phyloP scores from a whole-genome alignment of 2,797 vertebrate genomes.

The Meriones psammophilus region DNA sequence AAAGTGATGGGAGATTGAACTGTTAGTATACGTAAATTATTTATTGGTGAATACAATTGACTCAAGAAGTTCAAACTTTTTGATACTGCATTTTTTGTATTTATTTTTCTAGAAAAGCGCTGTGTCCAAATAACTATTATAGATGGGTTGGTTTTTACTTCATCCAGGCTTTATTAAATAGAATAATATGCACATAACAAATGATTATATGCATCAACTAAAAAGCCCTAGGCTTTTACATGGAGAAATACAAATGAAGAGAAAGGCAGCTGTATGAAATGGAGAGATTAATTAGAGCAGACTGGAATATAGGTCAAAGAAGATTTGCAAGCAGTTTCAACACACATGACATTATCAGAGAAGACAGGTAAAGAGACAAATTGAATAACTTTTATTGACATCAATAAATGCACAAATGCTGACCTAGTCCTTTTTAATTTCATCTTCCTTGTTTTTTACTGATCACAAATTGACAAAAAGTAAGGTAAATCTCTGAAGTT shows the following conservation, averaged over 20 bases:
- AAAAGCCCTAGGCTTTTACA: background rate
- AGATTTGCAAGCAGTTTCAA: background rate
- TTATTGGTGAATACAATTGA: background rate
- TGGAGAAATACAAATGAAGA: background rate
- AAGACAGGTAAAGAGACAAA: background rate
- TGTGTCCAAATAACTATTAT: background rate
- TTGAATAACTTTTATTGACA: background rate
- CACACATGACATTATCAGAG: background rate
- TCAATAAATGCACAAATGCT: background rate
- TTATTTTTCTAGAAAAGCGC: background rate
- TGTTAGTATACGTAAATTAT: background rate
- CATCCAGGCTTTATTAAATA: background rate
- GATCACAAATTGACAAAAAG: background rate
- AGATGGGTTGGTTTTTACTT: background rate
- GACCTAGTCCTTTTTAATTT: background rate
- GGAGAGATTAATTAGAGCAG: background rate
- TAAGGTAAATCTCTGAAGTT: background rate
- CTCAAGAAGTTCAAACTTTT: background rate
- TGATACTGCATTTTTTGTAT: background rate
- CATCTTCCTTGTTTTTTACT: background rate
- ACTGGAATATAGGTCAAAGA: background rate
- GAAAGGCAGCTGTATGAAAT: background rate
- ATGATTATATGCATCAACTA: background rate
- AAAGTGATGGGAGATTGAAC: background rate
- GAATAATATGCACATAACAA: background rate